phyloP scores from a whole-genome alignment of 2,888 invertebrate species.

The Idaea biselata region DNA sequence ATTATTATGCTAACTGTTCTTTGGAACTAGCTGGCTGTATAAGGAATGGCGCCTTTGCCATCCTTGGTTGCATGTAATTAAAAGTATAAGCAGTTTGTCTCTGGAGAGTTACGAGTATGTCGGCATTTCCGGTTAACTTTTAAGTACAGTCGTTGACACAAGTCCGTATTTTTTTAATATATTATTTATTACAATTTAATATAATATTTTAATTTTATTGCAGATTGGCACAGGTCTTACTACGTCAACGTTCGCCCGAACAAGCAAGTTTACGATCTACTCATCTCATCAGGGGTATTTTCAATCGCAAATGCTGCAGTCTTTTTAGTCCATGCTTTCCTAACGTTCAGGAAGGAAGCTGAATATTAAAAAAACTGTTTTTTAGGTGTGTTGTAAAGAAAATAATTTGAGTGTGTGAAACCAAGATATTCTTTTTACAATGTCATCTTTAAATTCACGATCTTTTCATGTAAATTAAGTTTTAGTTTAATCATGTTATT shows the following conservation, averaged over 20 bases:
- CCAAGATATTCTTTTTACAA: not conserved
- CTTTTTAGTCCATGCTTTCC: constrained; percentile 82
- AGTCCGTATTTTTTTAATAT: not conserved
- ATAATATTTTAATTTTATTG: constrained; percentile 13
- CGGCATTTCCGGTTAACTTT: constrained; percentile 42
- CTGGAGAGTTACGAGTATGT: constrained; percentile 42
- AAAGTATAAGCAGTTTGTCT: constrained; percentile 35
- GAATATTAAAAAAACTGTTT: constrained; percentile 57
- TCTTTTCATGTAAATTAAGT: not conserved
- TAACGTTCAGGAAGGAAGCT: constrained; percentile 80
- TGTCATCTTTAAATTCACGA: not conserved
- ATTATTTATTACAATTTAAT: not conserved
- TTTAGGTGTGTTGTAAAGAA: constrained; percentile 20
- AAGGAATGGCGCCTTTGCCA: constrained; percentile 20
- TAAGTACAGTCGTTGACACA: not conserved
- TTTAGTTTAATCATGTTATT: not conserved
- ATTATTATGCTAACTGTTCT: constrained; percentile 30
- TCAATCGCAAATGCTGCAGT: constrained; percentile 81
- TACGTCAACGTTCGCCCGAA: constrained; percentile 81
- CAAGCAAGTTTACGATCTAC: constrained; percentile 84
- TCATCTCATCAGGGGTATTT: constrained; percentile 83
- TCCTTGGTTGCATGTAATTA: constrained; percentile 13
- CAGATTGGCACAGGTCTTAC: constrained; percentile 76
- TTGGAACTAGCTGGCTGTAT: constrained; percentile 18
- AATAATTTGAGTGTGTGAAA: constrained; percentile 19